phyloP scores from a whole-genome alignment of 1,140 invertebrate genomes.

The Bombus sibiricus region DNA sequence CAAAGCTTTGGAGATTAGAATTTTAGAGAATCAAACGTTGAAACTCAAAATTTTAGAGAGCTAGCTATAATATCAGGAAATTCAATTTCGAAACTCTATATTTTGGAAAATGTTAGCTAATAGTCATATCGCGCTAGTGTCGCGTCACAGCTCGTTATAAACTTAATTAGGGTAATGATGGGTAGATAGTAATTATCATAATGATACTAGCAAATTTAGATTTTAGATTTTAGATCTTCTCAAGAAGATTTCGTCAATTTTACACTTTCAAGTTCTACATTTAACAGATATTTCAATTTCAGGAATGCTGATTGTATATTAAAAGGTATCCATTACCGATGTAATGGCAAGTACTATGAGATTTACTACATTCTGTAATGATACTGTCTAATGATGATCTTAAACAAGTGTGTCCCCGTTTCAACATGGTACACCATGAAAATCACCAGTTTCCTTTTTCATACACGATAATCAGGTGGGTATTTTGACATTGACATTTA shows the following conservation, averaged over 20 bases:
- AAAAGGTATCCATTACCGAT: neutral
- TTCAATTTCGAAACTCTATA: too few relatives aligned
- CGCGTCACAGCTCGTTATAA: too few relatives aligned
- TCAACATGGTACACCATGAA: constrained; percentile 11
- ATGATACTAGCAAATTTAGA: too few relatives aligned
- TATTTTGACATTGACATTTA: constrained; percentile 52
- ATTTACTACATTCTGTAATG: constrained; percentile 7
- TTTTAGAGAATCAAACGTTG: too few relatives aligned
- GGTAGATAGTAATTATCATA: too few relatives aligned
- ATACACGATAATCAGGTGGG: neutral
- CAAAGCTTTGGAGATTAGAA: too few relatives aligned
- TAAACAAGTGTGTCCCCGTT: constrained; percentile 30
- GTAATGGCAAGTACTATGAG: neutral
- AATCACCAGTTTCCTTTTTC: constrained; percentile 48
- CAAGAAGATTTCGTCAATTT: neutral
- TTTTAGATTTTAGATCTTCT: too few relatives aligned
- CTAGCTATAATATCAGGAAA: too few relatives aligned
- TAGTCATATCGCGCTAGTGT: too few relatives aligned
- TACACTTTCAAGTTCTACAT: neutral
- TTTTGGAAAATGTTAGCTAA: too few relatives aligned
- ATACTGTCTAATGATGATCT: neutral
- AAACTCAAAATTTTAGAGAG: too few relatives aligned
- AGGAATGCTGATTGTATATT: constrained; percentile 4
- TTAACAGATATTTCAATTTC: neutral
- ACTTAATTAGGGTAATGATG: too few relatives aligned